These are phyloP conservation scores for Panopea generosa DNA, from an alignment of 2,888 invertebrate genomes.

Conservation along the genomic window DNA sequence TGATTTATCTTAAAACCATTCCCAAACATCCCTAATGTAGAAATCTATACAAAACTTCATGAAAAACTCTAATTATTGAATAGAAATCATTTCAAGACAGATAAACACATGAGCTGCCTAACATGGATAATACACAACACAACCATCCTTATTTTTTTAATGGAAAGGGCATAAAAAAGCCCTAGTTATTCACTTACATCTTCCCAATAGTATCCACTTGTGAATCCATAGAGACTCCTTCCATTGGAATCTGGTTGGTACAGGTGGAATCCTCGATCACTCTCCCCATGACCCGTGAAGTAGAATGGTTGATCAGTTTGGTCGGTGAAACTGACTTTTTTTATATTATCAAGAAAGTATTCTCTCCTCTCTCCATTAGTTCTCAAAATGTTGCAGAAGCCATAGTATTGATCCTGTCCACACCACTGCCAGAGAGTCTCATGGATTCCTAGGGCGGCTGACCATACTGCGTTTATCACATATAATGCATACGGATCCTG, in stretches of 20 bases:
- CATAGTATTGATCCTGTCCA: constrained; percentile 51
- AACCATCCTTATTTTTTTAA: no score
- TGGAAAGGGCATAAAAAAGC: no score
- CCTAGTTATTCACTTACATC: constrained; percentile 70
- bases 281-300: constrained; percentile 77
- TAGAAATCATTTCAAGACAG: no score
- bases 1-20: no score
- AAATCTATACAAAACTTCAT: no score
- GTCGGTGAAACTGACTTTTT: constrained; percentile 74
- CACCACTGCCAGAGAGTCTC: constrained; percentile 70
- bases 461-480: constrained; percentile 82
- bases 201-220: constrained; percentile 65
- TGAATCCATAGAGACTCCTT: constrained; percentile 41
- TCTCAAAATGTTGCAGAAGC: constrained; percentile 72
- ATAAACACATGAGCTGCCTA: no score
- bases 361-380: constrained; percentile 77
- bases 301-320: constrained; percentile 79
- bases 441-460: constrained; percentile 79
- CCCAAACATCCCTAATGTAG: no score
- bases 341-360: constrained; percentile 68
- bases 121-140: no score
- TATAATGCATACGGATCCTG: constrained; percentile 83
- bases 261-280: constrained; percentile 81
- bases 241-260: constrained; percentile 70
- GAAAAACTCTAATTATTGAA: no score